Conservation (phyloP, 2,888 invertebrate genomes). For the Aspidiotus destructor region DNA sequence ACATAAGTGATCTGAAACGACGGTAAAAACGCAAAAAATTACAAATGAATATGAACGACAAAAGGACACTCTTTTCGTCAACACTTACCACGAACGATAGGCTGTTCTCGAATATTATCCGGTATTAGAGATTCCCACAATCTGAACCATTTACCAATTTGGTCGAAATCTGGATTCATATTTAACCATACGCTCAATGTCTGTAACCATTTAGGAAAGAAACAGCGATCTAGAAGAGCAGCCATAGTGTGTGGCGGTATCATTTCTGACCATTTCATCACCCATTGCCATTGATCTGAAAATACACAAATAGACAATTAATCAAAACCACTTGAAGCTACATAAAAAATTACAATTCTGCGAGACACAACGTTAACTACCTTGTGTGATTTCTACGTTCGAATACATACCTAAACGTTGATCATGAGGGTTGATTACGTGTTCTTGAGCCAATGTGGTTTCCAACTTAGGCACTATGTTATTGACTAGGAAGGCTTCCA, state of each 20-base stretch:
- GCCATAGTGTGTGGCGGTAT: slow-evolving; percentile 68
- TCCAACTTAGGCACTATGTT: slow-evolving; percentile 85
- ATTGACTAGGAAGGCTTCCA: slow-evolving; percentile 71
- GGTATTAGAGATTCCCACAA: slow-evolving; percentile 53
- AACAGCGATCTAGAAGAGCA: slow-evolving; percentile 69
- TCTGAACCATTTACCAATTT: slow-evolving; percentile 69
- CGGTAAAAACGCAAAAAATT: neutral
- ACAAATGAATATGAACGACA: neutral
- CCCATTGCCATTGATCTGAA: slow-evolving; percentile 85
- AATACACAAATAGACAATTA: slow-evolving; percentile 29
- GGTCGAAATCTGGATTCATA: slow-evolving; percentile 77
- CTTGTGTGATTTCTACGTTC: too few relatives aligned
- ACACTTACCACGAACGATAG: slow-evolving; percentile 48
- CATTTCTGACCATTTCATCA: slow-evolving; percentile 86
- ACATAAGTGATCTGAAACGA: slow-evolving; percentile 60
- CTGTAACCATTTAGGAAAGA: slow-evolving; percentile 89
- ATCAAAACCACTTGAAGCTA: neutral
- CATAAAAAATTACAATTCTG: too few relatives aligned
- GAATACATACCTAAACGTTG: slow-evolving; percentile 53
- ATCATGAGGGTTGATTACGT: slow-evolving; percentile 62
- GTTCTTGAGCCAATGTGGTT: slow-evolving; percentile 45
- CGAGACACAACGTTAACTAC: too few relatives aligned
- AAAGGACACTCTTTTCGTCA: neutral
- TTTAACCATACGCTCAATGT: slow-evolving; percentile 82
- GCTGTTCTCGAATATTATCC: slow-evolving; percentile 47